Conservation (phyloP, 2,113 vertebrate genomes). For the human (Homo sapiens) region DNA sequence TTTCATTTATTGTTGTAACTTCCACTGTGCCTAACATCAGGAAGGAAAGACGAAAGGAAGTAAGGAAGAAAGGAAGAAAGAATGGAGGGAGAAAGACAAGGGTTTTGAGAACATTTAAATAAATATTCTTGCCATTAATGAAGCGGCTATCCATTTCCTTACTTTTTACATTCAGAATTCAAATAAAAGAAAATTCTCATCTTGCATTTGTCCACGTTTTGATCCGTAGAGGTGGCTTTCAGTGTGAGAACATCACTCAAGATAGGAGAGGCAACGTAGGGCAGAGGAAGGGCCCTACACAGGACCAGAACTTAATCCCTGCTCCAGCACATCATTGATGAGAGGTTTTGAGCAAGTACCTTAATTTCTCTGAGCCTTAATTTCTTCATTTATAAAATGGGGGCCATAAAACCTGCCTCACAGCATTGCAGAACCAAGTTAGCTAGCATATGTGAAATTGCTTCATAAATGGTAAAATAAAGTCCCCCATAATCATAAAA, state of each 20-base stretch:
- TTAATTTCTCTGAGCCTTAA: not conserved
- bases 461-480: not conserved
- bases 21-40: rapidly evolving
- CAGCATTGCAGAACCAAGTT: not conserved
- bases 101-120: not conserved
- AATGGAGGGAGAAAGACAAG: not conserved
- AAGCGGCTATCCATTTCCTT: too few species aligned
- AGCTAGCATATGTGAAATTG: not conserved
- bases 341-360: not conserved
- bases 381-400: not conserved
- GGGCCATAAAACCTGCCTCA: not conserved
- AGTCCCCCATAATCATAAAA: not conserved
- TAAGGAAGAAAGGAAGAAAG: not conserved
- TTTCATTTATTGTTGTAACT: not conserved
- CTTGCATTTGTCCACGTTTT: not conserved
- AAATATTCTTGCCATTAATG: not conserved
- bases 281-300: rapidly evolving
- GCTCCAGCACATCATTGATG: too few species aligned
- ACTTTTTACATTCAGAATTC: not conserved
- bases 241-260: not conserved
- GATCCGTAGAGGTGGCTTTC: not conserved
- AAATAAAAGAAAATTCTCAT: not conserved
- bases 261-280: rapidly evolving
- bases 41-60: not conserved
- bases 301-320: too few species aligned